Base-by-base conservation (phyloP, 2,113 vertebrate genomes). In the Chamaetylas fuelleborni region DNA sequence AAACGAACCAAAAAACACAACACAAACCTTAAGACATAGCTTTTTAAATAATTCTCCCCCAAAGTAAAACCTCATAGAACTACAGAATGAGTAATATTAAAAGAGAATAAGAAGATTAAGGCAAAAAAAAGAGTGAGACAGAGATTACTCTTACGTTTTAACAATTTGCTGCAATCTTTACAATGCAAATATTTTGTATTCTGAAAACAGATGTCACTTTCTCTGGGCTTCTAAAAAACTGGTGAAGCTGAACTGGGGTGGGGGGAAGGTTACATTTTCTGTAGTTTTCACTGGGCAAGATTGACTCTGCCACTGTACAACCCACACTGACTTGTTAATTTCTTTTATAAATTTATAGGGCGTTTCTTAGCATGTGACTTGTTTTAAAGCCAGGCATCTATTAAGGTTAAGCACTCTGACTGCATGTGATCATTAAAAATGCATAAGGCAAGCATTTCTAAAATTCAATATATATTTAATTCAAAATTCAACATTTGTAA, bases 21-120 rank as follows among this genome's bases (percentile, higher is more conserved):
- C 5, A 3, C 8, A 78, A 61, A 65, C 3, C 6, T 62, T 19
- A 51, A 80, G 38, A 71, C 13, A 54, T 1, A 71, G 23, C 2
- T 77, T 91, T 92, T 73, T 1, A 54, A 88, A 79, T 40, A 70
- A 86, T 34, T 70, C 24, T 93, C 8, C 15, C 12, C 8, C 34
- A 64, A 70, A 85, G 53, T 70, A 94, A 94, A 92, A 60, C 40
- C 12, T 11, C 43, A 53, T 36, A 47, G 66, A 94, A 88, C 19
- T 29, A 45, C 38, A 71, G 81, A 90, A 92, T n/a, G 1, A 67
- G 19, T n/a, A 56, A 23, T 25, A 58, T 19, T 61, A 67, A 62
- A 47, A 69, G 26, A 80, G 5, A 65, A 25, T 64, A 87, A 94
- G 31, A 81, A 86, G 72, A 88, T 76, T 77, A 73, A 42, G 33